Conservation (phyloP, 2,888 invertebrate species). For the Glyphotaelius pellucidus region DNA sequence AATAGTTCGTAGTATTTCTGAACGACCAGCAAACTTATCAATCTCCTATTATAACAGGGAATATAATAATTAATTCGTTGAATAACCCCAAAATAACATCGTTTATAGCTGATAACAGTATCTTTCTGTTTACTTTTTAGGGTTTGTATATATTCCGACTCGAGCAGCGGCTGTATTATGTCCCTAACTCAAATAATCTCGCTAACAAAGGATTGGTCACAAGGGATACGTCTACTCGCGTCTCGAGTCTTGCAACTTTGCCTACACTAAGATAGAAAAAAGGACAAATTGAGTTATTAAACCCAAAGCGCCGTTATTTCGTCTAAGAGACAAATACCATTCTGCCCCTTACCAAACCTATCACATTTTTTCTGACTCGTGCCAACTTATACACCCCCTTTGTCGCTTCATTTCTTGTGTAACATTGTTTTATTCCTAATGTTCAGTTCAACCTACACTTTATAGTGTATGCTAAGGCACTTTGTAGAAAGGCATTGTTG, state of each 20-base stretch:
- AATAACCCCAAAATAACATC: neutral
- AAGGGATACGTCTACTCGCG: constrained; percentile 31
- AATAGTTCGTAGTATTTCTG: neutral
- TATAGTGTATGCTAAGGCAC: neutral
- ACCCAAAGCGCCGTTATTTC: constrained; percentile 11
- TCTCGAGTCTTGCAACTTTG: neutral
- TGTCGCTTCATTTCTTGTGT: constrained; percentile 15
- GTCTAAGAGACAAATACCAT: neutral
- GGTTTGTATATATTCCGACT: neutral
- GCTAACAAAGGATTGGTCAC: constrained; percentile 38
- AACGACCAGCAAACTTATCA: neutral
- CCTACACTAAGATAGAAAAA: constrained; percentile 30
- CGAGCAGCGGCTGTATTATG: constrained; percentile 3
- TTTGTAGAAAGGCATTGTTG: neutral
- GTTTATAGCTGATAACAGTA: neutral
- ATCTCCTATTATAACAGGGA: neutral
- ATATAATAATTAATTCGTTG: neutral
- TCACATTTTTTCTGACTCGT: constrained; percentile 7
- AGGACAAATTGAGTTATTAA: constrained; percentile 32
- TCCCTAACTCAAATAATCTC: constrained; percentile 30
- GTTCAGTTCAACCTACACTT: neutral
- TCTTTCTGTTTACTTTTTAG: neutral
- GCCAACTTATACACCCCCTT: constrained; percentile 3
- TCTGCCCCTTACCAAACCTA: neutral
- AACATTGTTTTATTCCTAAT: neutral